Percentiles rank a stretch among this genome's conserved stretches.
Conservation (phyloP, 2,888 invertebrate genomes). For the Acanthococcus lagerstroemiae region DNA sequence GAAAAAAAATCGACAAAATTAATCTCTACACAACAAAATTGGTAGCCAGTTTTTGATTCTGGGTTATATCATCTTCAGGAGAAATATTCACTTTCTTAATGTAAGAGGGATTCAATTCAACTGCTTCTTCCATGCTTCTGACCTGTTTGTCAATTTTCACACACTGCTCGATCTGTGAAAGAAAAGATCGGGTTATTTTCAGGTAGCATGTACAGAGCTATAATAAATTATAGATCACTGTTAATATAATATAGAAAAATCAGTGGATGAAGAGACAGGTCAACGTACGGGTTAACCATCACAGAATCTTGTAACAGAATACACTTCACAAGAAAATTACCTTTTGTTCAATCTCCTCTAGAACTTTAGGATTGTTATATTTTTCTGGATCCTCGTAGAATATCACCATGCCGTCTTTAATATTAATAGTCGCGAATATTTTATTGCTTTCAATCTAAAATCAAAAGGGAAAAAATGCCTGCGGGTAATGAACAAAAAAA, state of each 20-base stretch:
- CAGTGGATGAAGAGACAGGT: too few species aligned
- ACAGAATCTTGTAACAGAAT: too few species aligned
- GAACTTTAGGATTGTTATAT: conserved; percentile 79
- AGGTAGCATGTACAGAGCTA: background rate
- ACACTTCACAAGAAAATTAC: too few species aligned
- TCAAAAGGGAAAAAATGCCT: too few species aligned
- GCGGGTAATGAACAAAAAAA: too few species aligned
- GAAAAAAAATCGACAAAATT: too few species aligned
- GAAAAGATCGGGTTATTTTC: too few species aligned
- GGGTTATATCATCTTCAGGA: conserved; percentile 19
- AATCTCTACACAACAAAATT: conserved; percentile 19
- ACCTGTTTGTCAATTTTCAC: conserved; percentile 82
- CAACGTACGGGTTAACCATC: too few species aligned
- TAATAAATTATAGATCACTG: too few species aligned
- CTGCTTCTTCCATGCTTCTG: conserved; percentile 87
- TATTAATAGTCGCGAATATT: conserved; percentile 93
- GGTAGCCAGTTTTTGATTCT: conserved; percentile 5
- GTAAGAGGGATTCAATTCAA: conserved; percentile 77
- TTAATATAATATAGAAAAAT: too few species aligned
- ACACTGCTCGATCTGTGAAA: conserved; percentile 47
- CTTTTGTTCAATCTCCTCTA: conserved; percentile 70
- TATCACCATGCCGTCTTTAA: conserved; percentile 95
- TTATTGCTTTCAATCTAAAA: conserved; percentile 87
- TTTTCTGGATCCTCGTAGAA: conserved; percentile 94
- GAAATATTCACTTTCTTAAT: conserved; percentile 49